Evolutionary conservation across 2,797 vertebrate species (phyloP), one percentile per base, ranked within the genome.

Genomic region (Uromys caudimaculatus): DNA sequence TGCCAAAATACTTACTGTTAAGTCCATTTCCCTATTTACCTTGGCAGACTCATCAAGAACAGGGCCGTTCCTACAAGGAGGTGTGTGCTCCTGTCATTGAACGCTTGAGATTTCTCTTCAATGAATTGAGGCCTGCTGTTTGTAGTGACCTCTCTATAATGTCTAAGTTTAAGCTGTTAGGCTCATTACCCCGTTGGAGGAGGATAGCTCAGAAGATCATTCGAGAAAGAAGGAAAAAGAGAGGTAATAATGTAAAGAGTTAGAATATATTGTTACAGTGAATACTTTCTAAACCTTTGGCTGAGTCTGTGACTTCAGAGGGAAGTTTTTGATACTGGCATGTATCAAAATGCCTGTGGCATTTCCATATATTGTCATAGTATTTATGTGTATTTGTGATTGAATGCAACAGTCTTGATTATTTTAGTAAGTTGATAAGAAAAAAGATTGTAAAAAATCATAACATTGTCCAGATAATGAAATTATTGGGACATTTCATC

Each of bases 31-130:
- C 19, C 0, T 89, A 11, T 97, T 92, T 75, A n/a, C 62, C 96
- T 95, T 95, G 96, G 54, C 93, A 99, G 99, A 99, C 99, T 0
- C 99, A 99, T 98, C 99, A 99, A 97, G 99, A 99, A 64, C 99
- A 99, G 98, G 99, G 99, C 1, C 99, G 99, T 87, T 99, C 99
- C n/a, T 99, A 99, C 93, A 99, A 99, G 97, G 99, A 99, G 98
- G 99, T 99, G 52, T 99, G 99, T 9, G 99, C 99, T 64, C 99
- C 99, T 7, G 99, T 99, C 93, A 99, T 99, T 8, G 99, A 99
- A 97, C 99, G 99, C 16, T 98, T 99, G 97, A 98, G 99, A 35
- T 99, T 99, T 97, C 98, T 99, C 56, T 99, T 99, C 93, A 99
- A 99, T 91, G 99, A 99, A 96, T 95, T 99, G 81, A 99, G 99